Percentiles rank a stretch among this genome's conserved stretches.
Conservation (phyloP, 2,113 vertebrate species). For the Tragelaphus buxtoni region DNA sequence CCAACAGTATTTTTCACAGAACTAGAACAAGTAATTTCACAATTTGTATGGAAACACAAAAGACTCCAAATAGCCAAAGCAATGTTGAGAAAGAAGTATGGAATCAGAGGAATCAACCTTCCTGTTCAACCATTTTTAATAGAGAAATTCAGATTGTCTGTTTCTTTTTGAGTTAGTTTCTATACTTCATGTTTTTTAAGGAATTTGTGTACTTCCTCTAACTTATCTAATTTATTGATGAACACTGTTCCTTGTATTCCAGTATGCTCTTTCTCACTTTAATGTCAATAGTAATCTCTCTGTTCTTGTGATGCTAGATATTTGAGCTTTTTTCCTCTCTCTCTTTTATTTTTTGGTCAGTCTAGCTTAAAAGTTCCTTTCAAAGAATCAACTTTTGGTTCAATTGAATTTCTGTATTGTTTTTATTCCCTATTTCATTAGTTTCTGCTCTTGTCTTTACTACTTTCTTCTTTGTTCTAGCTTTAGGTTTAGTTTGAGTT, state of each 20-base stretch:
- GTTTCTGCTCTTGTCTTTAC: neutral
- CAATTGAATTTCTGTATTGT: neutral
- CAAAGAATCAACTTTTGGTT: neutral
- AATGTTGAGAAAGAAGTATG: neutral
- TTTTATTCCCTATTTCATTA: neutral
- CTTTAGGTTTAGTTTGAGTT: neutral
- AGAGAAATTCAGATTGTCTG: neutral
- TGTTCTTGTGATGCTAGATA: neutral
- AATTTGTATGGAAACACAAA: neutral
- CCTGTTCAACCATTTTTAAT: neutral
- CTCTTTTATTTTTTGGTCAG: neutral
- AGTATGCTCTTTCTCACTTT: neutral
- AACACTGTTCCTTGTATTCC: neutral
- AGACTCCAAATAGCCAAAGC: neutral
- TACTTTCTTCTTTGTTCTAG: neutral
- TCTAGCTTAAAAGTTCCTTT: neutral
- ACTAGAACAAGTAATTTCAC: neutral
- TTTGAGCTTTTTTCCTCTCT: neutral
- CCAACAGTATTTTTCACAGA: neutral
- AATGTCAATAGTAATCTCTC: neutral
- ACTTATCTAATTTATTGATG: neutral
- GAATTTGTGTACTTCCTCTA: neutral
- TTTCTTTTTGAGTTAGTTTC: neutral
- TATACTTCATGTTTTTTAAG: neutral
- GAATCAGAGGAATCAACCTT: neutral